Evolutionary conservation across 2,888 invertebrate genomes (phyloP).

Genomic region (Psylliodes chrysocephalus): DNA sequence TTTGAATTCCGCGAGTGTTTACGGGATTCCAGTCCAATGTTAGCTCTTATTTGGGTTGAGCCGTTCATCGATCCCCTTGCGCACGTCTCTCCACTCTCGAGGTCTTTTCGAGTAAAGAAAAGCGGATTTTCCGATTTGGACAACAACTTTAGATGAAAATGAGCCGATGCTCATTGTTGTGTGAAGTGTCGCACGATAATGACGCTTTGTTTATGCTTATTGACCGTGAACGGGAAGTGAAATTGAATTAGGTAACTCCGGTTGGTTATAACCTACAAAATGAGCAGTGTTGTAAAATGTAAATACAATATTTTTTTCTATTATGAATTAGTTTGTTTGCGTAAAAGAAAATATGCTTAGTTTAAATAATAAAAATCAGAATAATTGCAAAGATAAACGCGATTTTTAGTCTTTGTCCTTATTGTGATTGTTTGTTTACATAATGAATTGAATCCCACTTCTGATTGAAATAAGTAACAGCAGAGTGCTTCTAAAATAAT

Average conservation of each 20-base stretch:
- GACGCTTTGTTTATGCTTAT: slow-evolving; percentile 16
- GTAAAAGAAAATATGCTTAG: neutral
- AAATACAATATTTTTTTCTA: slow-evolving; percentile 14
- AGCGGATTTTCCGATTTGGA: slow-evolving; percentile 32
- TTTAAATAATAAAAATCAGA: too few species aligned
- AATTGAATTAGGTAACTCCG: slow-evolving; percentile 13
- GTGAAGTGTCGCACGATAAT: slow-evolving; percentile 18
- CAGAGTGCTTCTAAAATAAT: too few species aligned
- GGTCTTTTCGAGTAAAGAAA: slow-evolving; percentile 25
- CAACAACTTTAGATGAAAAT: slow-evolving; percentile 15
- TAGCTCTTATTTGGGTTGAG: slow-evolving; percentile 36
- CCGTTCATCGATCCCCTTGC: slow-evolving; percentile 33
- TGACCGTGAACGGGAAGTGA: slow-evolving; percentile 12
- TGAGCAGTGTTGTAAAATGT: neutral
- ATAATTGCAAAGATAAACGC: too few species aligned
- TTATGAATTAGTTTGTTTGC: neutral
- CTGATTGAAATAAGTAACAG: neutral
- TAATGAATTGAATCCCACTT: neutral
- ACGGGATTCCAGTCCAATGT: slow-evolving; percentile 22
- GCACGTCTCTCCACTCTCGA: slow-evolving; percentile 19
- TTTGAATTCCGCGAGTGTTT: slow-evolving; percentile 9
- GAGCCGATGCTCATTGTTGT: slow-evolving; percentile 18
- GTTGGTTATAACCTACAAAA: slow-evolving; percentile 25
- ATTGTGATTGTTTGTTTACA: neutral
- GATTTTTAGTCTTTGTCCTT: too few species aligned